A percentile compares a stretch with the other conserved stretches of the same genome.
Conservation (phyloP, 2,888 invertebrate species). For the Chalcis sispes region DNA sequence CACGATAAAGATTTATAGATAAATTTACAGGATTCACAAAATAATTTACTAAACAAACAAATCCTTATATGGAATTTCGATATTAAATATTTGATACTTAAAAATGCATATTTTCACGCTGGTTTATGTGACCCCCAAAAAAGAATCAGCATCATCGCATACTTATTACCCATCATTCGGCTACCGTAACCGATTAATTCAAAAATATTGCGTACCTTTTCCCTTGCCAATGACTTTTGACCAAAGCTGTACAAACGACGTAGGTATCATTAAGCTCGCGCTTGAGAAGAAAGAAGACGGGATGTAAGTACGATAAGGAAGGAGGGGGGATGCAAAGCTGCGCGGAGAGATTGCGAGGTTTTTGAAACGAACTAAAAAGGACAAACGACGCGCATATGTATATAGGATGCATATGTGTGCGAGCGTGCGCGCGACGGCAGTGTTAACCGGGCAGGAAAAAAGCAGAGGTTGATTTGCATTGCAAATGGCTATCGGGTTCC, state of each 20-base stretch:
- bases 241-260: slow-evolving; percentile 3
- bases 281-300: not conserved
- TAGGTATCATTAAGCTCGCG: not conserved
- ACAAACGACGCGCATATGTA: slow-evolving; percentile 63
- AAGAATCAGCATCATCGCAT: not conserved
- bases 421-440: slow-evolving; percentile 38
- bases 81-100: no score
- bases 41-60: no score
- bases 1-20: no score
- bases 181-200: slow-evolving; percentile 32
- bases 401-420: no score
- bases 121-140: no score
- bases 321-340: slow-evolving; percentile 40
- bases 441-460: slow-evolving; percentile 64
- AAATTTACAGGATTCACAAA: no score
- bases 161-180: slow-evolving; percentile 10
- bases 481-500: slow-evolving; percentile 75
- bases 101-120: no score
- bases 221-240: slow-evolving; percentile 19
- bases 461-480: slow-evolving; percentile 70
- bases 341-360: slow-evolving; percentile 23
- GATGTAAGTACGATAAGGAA: no score
- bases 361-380: slow-evolving; percentile 63
- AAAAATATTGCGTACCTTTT: slow-evolving; percentile 4
- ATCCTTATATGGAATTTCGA: no score